phyloP scores from a whole-genome alignment of 2,888 invertebrate genomes.

The Caenorhabditis macrosperma region DNA sequence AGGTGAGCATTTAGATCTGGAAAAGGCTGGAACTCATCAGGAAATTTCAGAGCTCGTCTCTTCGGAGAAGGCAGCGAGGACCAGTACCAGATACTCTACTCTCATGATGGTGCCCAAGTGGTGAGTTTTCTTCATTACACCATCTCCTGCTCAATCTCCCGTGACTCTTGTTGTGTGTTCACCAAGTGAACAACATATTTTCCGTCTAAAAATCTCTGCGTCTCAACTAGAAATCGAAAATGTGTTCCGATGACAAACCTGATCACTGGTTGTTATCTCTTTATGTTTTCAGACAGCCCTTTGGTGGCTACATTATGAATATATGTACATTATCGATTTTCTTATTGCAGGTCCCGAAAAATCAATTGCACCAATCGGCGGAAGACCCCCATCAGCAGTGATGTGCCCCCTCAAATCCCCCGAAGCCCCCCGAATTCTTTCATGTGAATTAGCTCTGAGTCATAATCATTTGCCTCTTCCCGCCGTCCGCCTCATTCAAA shows the following conservation, averaged over 20 bases:
- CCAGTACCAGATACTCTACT: slow-evolving; percentile 31
- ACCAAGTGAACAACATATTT: background rate
- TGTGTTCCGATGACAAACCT: too few species aligned
- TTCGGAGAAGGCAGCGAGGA: slow-evolving; percentile 53
- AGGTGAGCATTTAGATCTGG: slow-evolving; percentile 1
- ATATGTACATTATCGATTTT: background rate
- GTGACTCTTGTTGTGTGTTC: background rate
- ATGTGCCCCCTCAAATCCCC: background rate
- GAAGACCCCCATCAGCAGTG: background rate
- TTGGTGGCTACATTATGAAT: too few species aligned
- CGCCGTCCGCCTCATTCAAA: too few species aligned
- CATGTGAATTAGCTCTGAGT: background rate
- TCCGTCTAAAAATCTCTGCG: background rate
- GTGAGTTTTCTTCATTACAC: slow-evolving; percentile 16
- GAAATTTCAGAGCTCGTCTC: slow-evolving; percentile 38
- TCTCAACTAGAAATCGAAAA: background rate
- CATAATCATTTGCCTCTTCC: too few species aligned
- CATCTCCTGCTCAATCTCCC: background rate
- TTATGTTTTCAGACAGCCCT: too few species aligned
- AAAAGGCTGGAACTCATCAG: background rate
- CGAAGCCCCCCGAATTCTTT: background rate
- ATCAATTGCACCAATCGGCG: background rate
- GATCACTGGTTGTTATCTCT: background rate
- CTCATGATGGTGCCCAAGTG: slow-evolving; percentile 45
- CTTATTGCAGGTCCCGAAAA: background rate